Evolutionary conservation across 2,797 vertebrate species (phyloP), one percentile per base, ranked within the genome.

Genomic region (Enteromius paludinosus): DNA sequence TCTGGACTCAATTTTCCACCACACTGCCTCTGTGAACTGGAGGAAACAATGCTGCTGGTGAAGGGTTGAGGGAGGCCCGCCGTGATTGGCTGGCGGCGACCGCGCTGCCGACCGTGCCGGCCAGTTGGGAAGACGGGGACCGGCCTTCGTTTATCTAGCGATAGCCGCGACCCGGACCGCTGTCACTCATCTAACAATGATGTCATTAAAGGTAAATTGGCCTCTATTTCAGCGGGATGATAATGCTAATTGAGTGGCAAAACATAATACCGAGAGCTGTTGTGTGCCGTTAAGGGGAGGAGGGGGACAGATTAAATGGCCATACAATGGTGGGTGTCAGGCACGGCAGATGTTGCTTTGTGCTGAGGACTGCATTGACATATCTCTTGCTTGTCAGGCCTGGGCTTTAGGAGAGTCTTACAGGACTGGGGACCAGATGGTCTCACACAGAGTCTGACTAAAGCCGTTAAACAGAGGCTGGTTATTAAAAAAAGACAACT

Each of bases 1-100:
- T 99, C 97, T 98, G 97, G 97, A 99, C 97, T 98, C 98, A 99
- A 99, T 99, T 99, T 99, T 99, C 98, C 97, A 97, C 96, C 98
- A 98, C 96, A 96, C 93, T 99, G 97, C 96, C 95, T 97, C 97
- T 95, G 94, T 96, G 96, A 97, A 97, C 97, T 91, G 94, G 96
- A 96, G 97, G 97, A 97, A 97, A 98, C 97, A 98, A 98, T 98
- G 97, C 97, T 96, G 95, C 96, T 91, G 95, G 91, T 93, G 93
- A 94, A 96, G 96, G 96, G 95, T 97, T 96, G 96, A 96, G 94
- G 91, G 94, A 94, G 81, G 94, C 94, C 93, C 88, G 76, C 85
- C 86, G 88, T 89, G 93, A 97, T 97, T 96, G 97, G 97, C 96
- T 95, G 92, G 83, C 90, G 78, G 52, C 86, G 92, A 92, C 93